Base-by-base conservation (phyloP, 2,888 invertebrate genomes). In the Serrognathus titanus region DNA sequence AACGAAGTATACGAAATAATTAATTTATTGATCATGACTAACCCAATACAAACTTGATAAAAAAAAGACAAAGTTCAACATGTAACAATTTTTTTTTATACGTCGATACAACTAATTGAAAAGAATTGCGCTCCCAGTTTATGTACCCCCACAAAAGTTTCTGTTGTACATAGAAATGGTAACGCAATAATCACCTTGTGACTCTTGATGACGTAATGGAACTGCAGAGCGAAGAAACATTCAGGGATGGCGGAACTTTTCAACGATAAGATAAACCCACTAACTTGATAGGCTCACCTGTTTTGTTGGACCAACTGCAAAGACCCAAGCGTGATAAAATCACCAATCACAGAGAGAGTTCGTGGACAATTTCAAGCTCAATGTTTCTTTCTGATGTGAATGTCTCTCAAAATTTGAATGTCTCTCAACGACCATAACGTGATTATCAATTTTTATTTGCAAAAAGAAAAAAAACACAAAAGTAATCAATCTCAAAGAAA, bases 251-350 rank as follows among this genome's bases (percentile, higher is more conserved):
- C 9, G 10, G 24, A 20, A 11, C n/a, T 31, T 46, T 20, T 31
- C 47, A 40, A 38, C 31, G 53, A 31, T 20, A 43, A 31, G 20
- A 53, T 41, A 31, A 38, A 46, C 47, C 56, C 48, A 53, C 24
- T 55, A 59, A 58, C 54, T 58, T 61, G 65, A 61, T 57, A 62
- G 66, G 66, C 72, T 72, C 72, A 72, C 71, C 72, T 71, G 71
- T 71, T 72, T 65, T 67, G 67, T 62, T 59, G 67, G 48, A 51
- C 62, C 66, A 67, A 68, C 69, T 69, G 69, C 63, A 69, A 69
- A 69, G 66, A 69, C 65, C 69, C 69, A 69, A 67, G 54, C 61
- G 62, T 62, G 65, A 66, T 68, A 62, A 62, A 59, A 60, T 46
- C 37, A 43, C 55, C 24, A 43, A 46, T 12, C 51, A 56, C 38